These are phyloP conservation scores for Oncopodura yosiiana DNA, from an alignment of 1,140 invertebrate genomes.

Conservation along the genomic window DNA sequence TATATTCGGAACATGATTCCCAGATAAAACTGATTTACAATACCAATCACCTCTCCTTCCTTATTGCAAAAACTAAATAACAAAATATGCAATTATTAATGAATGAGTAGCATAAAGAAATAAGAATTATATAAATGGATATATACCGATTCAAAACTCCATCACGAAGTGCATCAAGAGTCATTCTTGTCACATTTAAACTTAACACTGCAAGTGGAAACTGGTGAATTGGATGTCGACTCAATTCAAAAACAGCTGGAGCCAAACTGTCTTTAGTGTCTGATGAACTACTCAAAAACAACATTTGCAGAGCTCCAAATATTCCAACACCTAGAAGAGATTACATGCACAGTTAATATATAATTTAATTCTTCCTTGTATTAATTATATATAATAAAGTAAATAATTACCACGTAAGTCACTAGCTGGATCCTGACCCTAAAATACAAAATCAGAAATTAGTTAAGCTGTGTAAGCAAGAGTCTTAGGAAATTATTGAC, in stretches of 20 bases:
- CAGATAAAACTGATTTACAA: slow-evolving; percentile 46
- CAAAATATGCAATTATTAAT: slow-evolving; percentile 13
- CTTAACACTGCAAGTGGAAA: slow-evolving; percentile 49
- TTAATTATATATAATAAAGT: no score
- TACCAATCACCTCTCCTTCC: slow-evolving; percentile 40
- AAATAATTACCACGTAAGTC: no score
- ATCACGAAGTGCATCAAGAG: slow-evolving; percentile 44
- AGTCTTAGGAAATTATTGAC: background rate
- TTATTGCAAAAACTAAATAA: slow-evolving; percentile 43
- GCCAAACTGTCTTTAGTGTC: slow-evolving; percentile 40
- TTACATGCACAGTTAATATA: no score
- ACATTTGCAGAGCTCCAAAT: slow-evolving; percentile 42
- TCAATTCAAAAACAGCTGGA: slow-evolving; percentile 44
- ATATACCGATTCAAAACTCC: slow-evolving; percentile 44
- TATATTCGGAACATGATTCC: slow-evolving; percentile 43
- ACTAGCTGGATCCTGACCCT: slow-evolving; percentile 48
- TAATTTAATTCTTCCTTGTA: no score
- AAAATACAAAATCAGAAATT: slow-evolving; percentile 1
- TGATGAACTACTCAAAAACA: slow-evolving; percentile 42
- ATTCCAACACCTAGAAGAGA: slow-evolving; percentile 47
- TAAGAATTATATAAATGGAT: background rate
- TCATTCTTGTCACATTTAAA: slow-evolving; percentile 47
- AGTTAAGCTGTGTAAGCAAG: background rate
- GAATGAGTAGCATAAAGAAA: slow-evolving; percentile 1
- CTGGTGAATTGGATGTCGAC: slow-evolving; percentile 44